Evolutionary conservation across 2,797 vertebrate genomes (phyloP).

Genomic region (Etheostoma nigrum): DNA sequence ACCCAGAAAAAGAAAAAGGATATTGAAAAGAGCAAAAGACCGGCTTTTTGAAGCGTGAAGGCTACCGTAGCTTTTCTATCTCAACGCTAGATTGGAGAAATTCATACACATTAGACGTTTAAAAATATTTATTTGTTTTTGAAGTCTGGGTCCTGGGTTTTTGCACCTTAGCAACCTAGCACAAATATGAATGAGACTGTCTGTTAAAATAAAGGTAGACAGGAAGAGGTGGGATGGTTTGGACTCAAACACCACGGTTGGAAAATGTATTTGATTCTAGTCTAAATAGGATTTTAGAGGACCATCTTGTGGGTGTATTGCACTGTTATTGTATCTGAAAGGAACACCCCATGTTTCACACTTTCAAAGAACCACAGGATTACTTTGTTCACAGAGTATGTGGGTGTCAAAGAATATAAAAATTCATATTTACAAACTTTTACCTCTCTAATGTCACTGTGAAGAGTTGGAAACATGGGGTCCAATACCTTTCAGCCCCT

Average conservation of each 20-base stretch:
- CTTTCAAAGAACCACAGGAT: conserved; percentile 53
- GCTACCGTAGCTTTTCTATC: no score
- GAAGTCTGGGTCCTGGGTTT: neutral
- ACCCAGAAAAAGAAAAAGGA: no score
- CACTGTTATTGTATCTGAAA: conserved; percentile 52
- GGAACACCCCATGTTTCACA: conserved; percentile 50
- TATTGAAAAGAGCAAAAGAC: no score
- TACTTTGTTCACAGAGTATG: conserved; percentile 56
- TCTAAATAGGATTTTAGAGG: conserved; percentile 58
- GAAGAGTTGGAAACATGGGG: conserved; percentile 29
- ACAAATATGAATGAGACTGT: conserved; percentile 35
- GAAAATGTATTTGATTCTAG: conserved; percentile 51
- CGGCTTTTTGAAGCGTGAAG: no score
- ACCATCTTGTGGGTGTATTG: conserved; percentile 54
- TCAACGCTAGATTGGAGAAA: no score
- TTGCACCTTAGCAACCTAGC: conserved; percentile 1
- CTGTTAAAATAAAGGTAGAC: conserved; percentile 26
- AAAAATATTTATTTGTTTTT: conserved; percentile 13
- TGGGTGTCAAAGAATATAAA: conserved; percentile 57
- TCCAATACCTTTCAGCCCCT: conserved; percentile 35
- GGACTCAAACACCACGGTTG: conserved; percentile 18
- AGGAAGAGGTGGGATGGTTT: conserved; percentile 29
- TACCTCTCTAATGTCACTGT: conserved; percentile 36
- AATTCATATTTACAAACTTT: conserved; percentile 51
- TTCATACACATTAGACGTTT: no score